Evolutionary conservation across 1,140 invertebrate genomes (phyloP).

Genomic region (Protaetia brevitarsis): DNA sequence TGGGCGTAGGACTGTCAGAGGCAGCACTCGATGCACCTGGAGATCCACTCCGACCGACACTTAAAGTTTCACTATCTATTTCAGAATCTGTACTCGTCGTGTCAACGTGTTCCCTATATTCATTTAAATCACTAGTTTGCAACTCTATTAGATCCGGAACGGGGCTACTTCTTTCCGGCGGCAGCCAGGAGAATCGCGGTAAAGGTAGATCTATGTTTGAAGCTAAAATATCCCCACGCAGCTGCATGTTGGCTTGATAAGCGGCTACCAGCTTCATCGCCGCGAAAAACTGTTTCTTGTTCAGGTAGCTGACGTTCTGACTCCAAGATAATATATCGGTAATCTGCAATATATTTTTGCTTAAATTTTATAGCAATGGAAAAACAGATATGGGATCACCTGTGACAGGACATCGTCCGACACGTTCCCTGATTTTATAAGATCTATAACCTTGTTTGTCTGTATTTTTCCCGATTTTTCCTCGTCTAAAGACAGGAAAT

Average conservation of each 20-base stretch:
- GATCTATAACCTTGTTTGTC: slow-evolving; percentile 70
- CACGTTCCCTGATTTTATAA: slow-evolving; percentile 77
- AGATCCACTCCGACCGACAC: slow-evolving; percentile 54
- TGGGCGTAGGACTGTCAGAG: slow-evolving; percentile 82
- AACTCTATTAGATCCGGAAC: slow-evolving; percentile 45
- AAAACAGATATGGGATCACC: slow-evolving; percentile 55
- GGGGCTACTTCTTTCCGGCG: slow-evolving; percentile 52
- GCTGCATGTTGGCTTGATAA: slow-evolving; percentile 73
- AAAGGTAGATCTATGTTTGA: slow-evolving; percentile 69
- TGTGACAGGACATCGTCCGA: slow-evolving; percentile 71
- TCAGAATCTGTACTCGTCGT: slow-evolving; percentile 62
- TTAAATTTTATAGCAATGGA: background rate
- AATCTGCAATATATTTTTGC: slow-evolving; percentile 53
- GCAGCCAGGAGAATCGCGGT: slow-evolving; percentile 73
- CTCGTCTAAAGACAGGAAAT: slow-evolving; percentile 80
- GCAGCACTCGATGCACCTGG: slow-evolving; percentile 71
- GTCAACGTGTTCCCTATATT: slow-evolving; percentile 39
- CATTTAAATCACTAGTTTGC: slow-evolving; percentile 32
- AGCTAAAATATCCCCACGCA: slow-evolving; percentile 66
- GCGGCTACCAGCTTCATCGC: slow-evolving; percentile 82
- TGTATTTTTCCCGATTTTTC: slow-evolving; percentile 76
- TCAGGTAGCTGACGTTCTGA: slow-evolving; percentile 58
- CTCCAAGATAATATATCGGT: slow-evolving; percentile 60
- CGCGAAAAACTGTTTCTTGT: slow-evolving; percentile 81
- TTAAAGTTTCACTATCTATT: slow-evolving; percentile 51